Percentiles rank a stretch among this genome's conserved stretches.
phyloP scores from a whole-genome alignment of 2,113 vertebrate genomes.

The Stegostoma tigrinum region DNA sequence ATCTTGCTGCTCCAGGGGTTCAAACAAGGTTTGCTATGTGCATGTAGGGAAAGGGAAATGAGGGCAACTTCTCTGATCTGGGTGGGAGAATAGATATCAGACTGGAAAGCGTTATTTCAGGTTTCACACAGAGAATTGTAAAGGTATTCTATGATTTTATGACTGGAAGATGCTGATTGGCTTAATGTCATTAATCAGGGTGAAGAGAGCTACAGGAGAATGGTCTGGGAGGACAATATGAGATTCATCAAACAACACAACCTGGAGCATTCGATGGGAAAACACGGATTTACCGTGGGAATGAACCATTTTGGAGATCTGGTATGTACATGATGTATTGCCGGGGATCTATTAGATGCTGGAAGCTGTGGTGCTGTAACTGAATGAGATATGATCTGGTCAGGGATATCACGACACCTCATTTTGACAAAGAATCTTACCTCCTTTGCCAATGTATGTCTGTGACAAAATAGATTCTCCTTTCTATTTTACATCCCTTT shows the following conservation, averaged over 20 bases:
- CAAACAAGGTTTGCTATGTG: not conserved
- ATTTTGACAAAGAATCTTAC: not conserved
- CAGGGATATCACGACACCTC: not conserved
- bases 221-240: constrained; percentile 88
- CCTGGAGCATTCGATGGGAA: constrained; percentile 70
- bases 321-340: constrained; percentile 56
- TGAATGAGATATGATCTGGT: not conserved
- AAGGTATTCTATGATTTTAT: not conserved
- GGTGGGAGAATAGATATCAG: not conserved
- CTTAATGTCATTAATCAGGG: constrained; percentile 51
- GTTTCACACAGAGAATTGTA: not conserved
- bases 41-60: not conserved
- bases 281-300: constrained; percentile 73
- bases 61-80: not conserved
- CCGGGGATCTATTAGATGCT: not conserved
- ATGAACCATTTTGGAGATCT: constrained; percentile 94
- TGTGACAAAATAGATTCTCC: not conserved
- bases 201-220: constrained; percentile 66
- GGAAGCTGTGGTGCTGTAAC: not conserved
- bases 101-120: not conserved
- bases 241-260: constrained; percentile 78
- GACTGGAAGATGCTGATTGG: not conserved
- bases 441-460: not conserved
- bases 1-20: not conserved
- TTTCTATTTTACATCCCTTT: not conserved